Evolutionary conservation across 2,888 invertebrate species (phyloP).

Genomic region (Phaonia tiefii): DNA sequence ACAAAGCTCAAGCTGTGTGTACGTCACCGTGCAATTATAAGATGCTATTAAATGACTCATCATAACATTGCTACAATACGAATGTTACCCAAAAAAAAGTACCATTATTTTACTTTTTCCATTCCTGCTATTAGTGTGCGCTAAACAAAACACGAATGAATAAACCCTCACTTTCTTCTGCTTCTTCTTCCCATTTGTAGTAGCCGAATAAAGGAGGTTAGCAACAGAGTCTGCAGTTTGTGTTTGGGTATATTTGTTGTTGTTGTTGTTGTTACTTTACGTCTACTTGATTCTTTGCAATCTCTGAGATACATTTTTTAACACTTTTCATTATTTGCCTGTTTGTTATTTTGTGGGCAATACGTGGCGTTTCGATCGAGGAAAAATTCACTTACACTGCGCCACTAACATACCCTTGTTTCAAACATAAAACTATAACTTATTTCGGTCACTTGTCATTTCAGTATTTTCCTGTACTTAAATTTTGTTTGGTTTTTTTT

Average conservation of each 20-base stretch:
- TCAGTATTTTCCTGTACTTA: no score
- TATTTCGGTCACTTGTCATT: no score
- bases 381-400: conserved; percentile 45
- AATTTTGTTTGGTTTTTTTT: not conserved
- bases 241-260: not conserved
- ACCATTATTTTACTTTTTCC: conserved; percentile 25
- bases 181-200: not conserved
- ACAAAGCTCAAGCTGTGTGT: no score
- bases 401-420: conserved; percentile 12
- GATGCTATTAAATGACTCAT: no score
- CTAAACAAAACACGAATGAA: conserved; percentile 27
- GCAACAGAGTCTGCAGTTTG: conserved; percentile 57
- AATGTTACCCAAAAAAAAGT: conserved; percentile 49
- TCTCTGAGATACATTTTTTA: conserved; percentile 31
- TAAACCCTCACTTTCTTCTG: conserved; percentile 39
- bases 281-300: conserved; percentile 26
- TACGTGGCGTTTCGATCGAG: conserved; percentile 59
- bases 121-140: not conserved
- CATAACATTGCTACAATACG: no score
- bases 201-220: conserved; percentile 42
- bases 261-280: not conserved
- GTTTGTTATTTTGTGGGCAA: conserved; percentile 33
- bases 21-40: no score
- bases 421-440: not conserved
- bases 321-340: conserved; percentile 35